These are phyloP conservation scores for Callyntrura guangdongensis DNA, from an alignment of 2,888 invertebrate genomes.

Conservation along the genomic window DNA sequence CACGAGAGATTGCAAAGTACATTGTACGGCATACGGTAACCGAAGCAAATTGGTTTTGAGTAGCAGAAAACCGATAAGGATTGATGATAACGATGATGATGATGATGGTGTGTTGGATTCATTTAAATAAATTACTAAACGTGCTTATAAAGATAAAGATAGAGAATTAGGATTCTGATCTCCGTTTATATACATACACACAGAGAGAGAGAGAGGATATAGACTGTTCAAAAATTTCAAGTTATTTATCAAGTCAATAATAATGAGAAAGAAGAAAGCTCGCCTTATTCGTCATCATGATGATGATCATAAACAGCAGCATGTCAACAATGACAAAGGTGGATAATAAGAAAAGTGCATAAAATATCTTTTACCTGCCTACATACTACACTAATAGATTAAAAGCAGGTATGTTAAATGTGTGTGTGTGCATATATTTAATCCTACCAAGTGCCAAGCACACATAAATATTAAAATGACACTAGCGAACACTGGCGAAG, in stretches of 20 bases:
- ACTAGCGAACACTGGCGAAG: slow-evolving; percentile 13
- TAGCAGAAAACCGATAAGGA: slow-evolving; percentile 48
- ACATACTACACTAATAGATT: not conserved
- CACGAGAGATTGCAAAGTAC: not conserved
- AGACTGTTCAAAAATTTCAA: slow-evolving; percentile 21
- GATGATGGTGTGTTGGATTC: not conserved
- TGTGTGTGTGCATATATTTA: not conserved
- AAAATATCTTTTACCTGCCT: slow-evolving; percentile 7
- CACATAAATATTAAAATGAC: not conserved
- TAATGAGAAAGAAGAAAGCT: slow-evolving; percentile 53
- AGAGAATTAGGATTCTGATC: slow-evolving; percentile 23
- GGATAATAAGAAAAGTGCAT: slow-evolving; percentile 47
- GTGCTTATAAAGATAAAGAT: slow-evolving; percentile 32
- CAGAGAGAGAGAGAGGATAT: not conserved
- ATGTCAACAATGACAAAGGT: slow-evolving; percentile 38
- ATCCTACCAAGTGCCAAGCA: not conserved
- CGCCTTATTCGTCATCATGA: slow-evolving; percentile 43
- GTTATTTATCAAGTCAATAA: slow-evolving; percentile 47
- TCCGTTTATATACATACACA: not conserved
- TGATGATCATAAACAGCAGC: not conserved
- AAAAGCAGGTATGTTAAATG: not conserved
- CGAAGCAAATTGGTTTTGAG: slow-evolving; percentile 47
- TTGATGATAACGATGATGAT: not conserved
- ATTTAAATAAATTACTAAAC: slow-evolving; percentile 45
- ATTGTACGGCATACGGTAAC: slow-evolving; percentile 31